Base-by-base conservation (phyloP, 2,113 vertebrate species). In the Ciconia stormi region DNA sequence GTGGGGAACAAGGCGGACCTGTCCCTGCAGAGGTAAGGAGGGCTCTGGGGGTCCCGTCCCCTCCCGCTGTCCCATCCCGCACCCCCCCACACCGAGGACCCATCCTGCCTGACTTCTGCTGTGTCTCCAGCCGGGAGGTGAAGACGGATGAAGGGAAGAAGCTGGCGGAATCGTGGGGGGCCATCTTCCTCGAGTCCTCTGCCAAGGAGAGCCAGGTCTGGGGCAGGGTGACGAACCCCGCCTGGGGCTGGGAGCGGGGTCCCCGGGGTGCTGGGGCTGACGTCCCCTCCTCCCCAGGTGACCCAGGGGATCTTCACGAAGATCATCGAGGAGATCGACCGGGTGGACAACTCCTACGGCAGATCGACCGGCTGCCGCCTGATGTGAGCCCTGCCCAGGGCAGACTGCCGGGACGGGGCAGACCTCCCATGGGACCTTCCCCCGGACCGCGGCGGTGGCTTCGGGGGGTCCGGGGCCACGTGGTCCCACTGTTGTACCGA, bases 1-100 rank as follows among this genome's bases (percentile, higher is more conserved):
- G 98, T 99, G 92, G 99, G 99, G 72, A 99, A 99, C 97, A 99
- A 99, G 98, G 99, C 98, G 20, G 99, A 99, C 88, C 98, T 99
- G 78, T 98, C 98, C 93, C 98, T 98, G 97, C 97, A 99, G 97
- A 99, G 98, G 98, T 99, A 97, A 52, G 90, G 74, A 62, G 72
- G 78, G 49, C 30, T 61, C 47, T 14, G 49, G 71, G 74, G 44
- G 61, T 30, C 18, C 46, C 10, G 5, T 10, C 52, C 73, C n/a
- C 38, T 36, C 89, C 83, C 9, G 42, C 26, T 69, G 36, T 46
- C 47, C 32, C 13, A 38, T 38, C 38, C 38, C 38, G 38, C 38
- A 38, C 38, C 42, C 42, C 42, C 42, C 15, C 47, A 42, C 50
- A 4, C 36, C 3, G 3, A 47, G 46, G 38, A 65, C 13, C 40